These are phyloP conservation scores for Leptocoma aspasia DNA, from an alignment of 2,113 vertebrate genomes.

Conservation along the genomic window DNA sequence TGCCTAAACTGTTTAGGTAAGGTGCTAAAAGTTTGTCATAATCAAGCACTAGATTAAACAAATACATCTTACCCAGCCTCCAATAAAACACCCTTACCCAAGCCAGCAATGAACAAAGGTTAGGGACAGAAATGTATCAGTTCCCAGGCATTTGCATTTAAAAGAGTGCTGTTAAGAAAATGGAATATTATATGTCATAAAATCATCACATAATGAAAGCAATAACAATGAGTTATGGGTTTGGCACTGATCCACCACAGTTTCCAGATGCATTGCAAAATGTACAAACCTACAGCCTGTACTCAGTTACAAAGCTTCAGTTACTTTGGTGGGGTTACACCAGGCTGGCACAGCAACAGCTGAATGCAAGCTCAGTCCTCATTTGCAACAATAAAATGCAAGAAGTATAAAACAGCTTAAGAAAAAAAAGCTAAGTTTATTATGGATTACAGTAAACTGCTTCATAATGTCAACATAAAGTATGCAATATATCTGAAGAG, in stretches of 20 bases:
- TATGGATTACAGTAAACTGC: not conserved
- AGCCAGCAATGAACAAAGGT: not conserved
- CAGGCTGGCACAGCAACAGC: not conserved
- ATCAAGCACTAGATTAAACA: not conserved
- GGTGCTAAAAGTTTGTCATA: not conserved
- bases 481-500: not conserved
- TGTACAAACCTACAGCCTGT: not conserved
- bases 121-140: not conserved
- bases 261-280: constrained; percentile 40
- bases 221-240: constrained; percentile 17
- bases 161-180: constrained; percentile 19
- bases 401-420: not conserved
- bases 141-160: not conserved
- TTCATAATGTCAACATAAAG: not conserved
- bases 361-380: not conserved
- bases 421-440: not conserved
- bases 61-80: not conserved
- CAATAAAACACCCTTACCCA: not conserved
- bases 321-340: not conserved
- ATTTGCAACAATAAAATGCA: not conserved
- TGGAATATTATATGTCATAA: constrained; percentile 12
- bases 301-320: not conserved
- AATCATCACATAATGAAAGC: constrained; percentile 50
- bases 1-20: not conserved
- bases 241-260: constrained; percentile 10